Evolutionary conservation across 2,113 vertebrate genomes (phyloP), one percentile per base, ranked within the genome.

Genomic region (Mesitornis unicolor): DNA sequence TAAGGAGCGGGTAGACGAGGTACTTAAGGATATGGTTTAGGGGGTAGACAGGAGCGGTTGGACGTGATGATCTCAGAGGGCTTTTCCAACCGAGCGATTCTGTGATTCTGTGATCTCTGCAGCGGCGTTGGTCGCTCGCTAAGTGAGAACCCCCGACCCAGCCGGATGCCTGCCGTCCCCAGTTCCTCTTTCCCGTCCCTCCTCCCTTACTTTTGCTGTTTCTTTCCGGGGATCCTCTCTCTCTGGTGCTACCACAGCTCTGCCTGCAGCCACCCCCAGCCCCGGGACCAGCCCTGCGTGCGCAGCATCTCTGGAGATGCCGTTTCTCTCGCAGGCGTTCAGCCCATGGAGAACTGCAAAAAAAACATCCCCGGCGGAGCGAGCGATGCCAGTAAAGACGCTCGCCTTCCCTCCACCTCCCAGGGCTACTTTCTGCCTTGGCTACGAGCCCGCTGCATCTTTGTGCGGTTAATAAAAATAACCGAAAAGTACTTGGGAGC

Each of bases 391-490:
- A 82, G 61, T 4, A 43, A n/a, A 94, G 75, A 26, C 3, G 12
- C 64, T n/a, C 5, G 40, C 54, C 35, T 77, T 60, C 54, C 64
- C 92, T 83, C 60, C 43, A 47, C 50, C 84, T 95, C 93, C 65
- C 67, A 50, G 76, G 92, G 93, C 87, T 95, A 87, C 82, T 74
- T 85, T 87, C 83, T 95, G 75, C 35, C 60, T 90, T 87, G 94
- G 92, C 90, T 88, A 45, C 0, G 10, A 95, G 95, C 86, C 73
- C 36, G 71, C 89, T 92, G 92, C 92, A 95, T 90, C 95, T 97
- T 97, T 97, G 89, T 95, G 91, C 54, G 82, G 59, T 67, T 95
- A 87, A 90, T 93, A 92, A 97, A 83, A 96, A 95, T 93, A 84
- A 89, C 87, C 79, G 42, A 93, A 89, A 96, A 97, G 85, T 88